These are phyloP conservation scores for Thysanoteuthis rhombus DNA, from an alignment of 2,888 invertebrate species.

Conservation along the genomic window DNA sequence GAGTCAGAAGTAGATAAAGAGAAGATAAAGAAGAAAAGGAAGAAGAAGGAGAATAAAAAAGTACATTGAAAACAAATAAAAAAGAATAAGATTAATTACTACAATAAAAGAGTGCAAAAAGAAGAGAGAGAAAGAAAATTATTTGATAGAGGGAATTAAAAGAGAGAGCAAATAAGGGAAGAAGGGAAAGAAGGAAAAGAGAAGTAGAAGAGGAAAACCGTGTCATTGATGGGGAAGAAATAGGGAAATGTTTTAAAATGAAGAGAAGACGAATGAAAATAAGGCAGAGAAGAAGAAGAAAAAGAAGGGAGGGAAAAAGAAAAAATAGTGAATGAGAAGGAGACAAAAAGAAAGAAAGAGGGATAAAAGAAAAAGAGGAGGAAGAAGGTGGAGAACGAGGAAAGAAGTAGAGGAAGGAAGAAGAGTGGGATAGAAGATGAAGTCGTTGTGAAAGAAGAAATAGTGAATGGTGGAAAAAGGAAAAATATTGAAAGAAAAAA, in stretches of 20 bases:
- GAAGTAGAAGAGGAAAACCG: neutral
- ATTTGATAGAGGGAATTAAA: too few relatives aligned
- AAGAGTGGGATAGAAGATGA: neutral
- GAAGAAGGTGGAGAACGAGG: neutral
- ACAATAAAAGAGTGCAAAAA: too few relatives aligned
- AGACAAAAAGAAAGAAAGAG: neutral
- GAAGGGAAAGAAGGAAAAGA: neutral
- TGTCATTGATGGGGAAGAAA: too few relatives aligned
- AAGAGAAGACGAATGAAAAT: neutral
- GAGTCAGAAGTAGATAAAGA: neutral
- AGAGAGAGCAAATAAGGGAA: too few relatives aligned
- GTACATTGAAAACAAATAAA: too few relatives aligned
- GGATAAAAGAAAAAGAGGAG: neutral
- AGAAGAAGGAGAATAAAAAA: too few relatives aligned
- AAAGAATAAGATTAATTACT: too few relatives aligned
- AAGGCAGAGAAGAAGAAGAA: neutral
- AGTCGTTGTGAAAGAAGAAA: neutral
- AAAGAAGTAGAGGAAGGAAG: neutral
- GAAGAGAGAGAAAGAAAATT: too few relatives aligned
- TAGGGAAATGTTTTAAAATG: too few relatives aligned
- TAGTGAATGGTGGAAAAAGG: neutral
- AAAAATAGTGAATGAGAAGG: neutral
- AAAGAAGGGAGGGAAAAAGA: neutral
- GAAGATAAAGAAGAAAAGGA: neutral
- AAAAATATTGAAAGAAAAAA: neutral